Evolutionary conservation across 2,797 vertebrate species (phyloP).

Genomic region (Euthynnus affinis): DNA sequence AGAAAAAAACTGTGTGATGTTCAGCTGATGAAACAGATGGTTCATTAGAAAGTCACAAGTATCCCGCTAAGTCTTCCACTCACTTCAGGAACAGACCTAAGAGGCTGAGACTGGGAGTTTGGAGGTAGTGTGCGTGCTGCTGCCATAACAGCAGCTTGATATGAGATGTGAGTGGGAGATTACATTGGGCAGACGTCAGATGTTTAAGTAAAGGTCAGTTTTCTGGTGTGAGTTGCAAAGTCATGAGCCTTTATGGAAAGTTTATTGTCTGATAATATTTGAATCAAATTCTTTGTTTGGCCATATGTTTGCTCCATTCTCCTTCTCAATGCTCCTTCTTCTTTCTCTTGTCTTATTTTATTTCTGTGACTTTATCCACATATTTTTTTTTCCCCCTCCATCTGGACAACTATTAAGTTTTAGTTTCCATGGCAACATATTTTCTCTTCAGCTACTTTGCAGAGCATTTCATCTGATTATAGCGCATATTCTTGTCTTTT

Average conservation of each 20-base stretch:
- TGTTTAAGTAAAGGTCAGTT: conserved; percentile 37
- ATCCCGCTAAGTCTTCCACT: conserved; percentile 71
- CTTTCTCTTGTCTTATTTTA: not conserved
- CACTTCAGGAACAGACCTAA: conserved; percentile 52
- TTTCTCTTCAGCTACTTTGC: conserved; percentile 40
- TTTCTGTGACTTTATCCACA: conserved; percentile 40
- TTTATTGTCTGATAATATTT: not conserved
- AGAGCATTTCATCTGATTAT: conserved; percentile 50
- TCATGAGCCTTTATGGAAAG: not conserved
- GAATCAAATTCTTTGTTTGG: not conserved
- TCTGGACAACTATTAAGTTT: conserved; percentile 60
- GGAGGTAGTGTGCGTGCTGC: conserved; percentile 17
- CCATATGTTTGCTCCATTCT: conserved; percentile 8
- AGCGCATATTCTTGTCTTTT: conserved; percentile 30
- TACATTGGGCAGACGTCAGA: conserved; percentile 22
- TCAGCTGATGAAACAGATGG: conserved; percentile 80
- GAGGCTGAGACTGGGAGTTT: conserved; percentile 39
- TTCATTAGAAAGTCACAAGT: conserved; percentile 82
- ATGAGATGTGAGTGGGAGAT: conserved; percentile 30
- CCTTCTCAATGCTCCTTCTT: not conserved
- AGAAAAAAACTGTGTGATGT: conserved; percentile 53
- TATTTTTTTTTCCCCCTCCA: conserved; percentile 46
- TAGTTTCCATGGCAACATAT: conserved; percentile 77
- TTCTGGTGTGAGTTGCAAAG: not conserved
- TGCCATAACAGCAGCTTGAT: conserved; percentile 27